Evolutionary conservation across 2,888 invertebrate genomes (phyloP).

Genomic region (Watsonalla binaria): DNA sequence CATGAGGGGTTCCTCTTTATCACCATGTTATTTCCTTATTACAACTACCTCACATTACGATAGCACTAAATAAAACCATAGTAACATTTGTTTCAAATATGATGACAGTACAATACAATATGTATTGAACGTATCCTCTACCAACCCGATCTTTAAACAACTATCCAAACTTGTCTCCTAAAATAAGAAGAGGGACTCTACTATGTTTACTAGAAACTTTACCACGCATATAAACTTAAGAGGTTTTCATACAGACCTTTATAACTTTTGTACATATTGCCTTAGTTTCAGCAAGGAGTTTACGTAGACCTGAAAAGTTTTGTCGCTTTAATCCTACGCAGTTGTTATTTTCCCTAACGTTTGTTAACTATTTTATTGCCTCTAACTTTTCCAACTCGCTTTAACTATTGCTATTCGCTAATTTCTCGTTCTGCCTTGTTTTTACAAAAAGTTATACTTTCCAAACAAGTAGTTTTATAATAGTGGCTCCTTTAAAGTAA

Average conservation of each 20-base stretch:
- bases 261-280: slow-evolving; percentile 26
- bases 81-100: too few species aligned
- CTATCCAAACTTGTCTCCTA: slow-evolving; percentile 16
- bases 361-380: slow-evolving; percentile 3
- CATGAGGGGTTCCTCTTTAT: too few species aligned
- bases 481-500: background rate
- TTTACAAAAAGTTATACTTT: background rate
- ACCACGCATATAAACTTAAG: slow-evolving; percentile 21
- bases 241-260: slow-evolving; percentile 21
- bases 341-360: slow-evolving; percentile 4
- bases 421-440: background rate
- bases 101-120: background rate
- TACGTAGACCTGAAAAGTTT: slow-evolving; percentile 32
- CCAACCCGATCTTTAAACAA: slow-evolving; percentile 2
- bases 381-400: background rate
- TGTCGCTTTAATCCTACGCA: slow-evolving; percentile 7
- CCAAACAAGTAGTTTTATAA: background rate
- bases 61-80: too few species aligned
- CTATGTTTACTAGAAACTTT: slow-evolving; percentile 27
- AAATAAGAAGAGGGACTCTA: slow-evolving; percentile 24
- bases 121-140: background rate
- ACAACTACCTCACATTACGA: too few species aligned
- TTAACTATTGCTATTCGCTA: background rate
- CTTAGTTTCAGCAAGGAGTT: slow-evolving; percentile 26
- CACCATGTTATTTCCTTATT: too few species aligned